phyloP scores from a whole-genome alignment of 2,797 vertebrate genomes.

The Sebastolobus altivelis region DNA sequence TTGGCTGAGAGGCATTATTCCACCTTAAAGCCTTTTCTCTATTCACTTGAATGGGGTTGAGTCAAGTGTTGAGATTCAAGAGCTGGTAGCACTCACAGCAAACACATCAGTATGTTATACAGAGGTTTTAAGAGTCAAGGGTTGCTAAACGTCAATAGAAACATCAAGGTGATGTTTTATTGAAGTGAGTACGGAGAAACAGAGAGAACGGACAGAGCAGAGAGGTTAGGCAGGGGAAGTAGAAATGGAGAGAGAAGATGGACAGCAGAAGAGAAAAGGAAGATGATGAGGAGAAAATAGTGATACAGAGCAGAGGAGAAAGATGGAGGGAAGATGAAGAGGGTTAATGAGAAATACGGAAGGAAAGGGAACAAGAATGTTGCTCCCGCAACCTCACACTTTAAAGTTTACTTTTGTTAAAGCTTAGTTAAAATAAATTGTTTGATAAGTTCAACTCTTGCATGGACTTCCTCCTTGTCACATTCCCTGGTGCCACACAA shows the following conservation, averaged over 20 bases:
- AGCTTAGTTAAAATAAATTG: not conserved
- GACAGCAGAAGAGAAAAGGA: not conserved
- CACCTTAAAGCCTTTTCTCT: constrained; percentile 41
- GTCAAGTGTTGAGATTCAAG: constrained; percentile 33
- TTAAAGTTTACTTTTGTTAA: not conserved
- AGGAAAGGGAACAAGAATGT: not conserved
- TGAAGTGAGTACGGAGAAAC: constrained; percentile 39
- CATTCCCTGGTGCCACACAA: not conserved
- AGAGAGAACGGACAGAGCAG: not conserved
- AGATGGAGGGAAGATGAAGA: not conserved
- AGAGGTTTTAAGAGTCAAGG: constrained; percentile 47
- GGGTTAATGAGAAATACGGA: not conserved
- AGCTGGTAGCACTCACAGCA: constrained; percentile 45
- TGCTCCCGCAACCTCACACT: fast-evolving
- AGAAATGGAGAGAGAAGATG: constrained; percentile 3
- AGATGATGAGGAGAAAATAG: not conserved
- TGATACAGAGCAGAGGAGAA: not conserved
- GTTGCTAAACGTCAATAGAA: constrained; percentile 37
- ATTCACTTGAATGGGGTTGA: constrained; percentile 40
- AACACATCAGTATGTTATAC: constrained; percentile 48
- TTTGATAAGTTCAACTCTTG: not conserved
- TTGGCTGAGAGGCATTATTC: constrained; percentile 40
- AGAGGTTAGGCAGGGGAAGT: not conserved
- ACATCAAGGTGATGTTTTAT: constrained; percentile 51
- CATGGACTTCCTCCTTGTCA: not conserved